A percentile compares a stretch with the other conserved stretches of the same genome.
Evolutionary conservation across 2,888 invertebrate genomes (phyloP).

Genomic region (Amiota communis): DNA sequence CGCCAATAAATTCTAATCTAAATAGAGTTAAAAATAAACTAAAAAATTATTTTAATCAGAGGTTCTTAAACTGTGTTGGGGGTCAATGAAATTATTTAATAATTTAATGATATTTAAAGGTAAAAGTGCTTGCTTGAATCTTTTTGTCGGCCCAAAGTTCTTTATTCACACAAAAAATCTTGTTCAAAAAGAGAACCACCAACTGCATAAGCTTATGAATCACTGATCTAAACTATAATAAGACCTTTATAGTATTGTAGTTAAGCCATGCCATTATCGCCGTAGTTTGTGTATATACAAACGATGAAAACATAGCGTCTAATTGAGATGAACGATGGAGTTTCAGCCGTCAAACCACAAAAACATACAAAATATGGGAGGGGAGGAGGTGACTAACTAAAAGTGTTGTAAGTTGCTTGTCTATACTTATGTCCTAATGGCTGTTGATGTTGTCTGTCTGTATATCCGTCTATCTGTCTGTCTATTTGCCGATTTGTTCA

Average conservation of each 20-base stretch:
- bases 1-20: conserved; percentile 58
- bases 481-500: not conserved
- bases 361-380: too few species aligned
- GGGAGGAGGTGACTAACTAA: too few species aligned
- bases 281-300: conserved; percentile 63
- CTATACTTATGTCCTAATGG: conserved; percentile 18
- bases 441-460: conserved; percentile 23
- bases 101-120: too few species aligned
- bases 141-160: too few species aligned
- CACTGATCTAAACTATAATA: too few species aligned
- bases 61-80: too few species aligned
- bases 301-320: conserved; percentile 44
- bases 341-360: too few species aligned
- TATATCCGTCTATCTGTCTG: conserved; percentile 13
- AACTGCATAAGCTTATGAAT: too few species aligned
- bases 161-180: too few species aligned
- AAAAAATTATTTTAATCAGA: not conserved
- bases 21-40: conserved; percentile 35
- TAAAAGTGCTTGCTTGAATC: too few species aligned
- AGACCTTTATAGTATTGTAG: conserved; percentile 36
- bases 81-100: too few species aligned
- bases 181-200: too few species aligned
- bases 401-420: not conserved
- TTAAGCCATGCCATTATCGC: conserved; percentile 60
- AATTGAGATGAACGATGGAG: conserved; percentile 56